Evolutionary conservation across 2,888 invertebrate genomes (phyloP).

Genomic region (Margaritifera margaritifera): DNA sequence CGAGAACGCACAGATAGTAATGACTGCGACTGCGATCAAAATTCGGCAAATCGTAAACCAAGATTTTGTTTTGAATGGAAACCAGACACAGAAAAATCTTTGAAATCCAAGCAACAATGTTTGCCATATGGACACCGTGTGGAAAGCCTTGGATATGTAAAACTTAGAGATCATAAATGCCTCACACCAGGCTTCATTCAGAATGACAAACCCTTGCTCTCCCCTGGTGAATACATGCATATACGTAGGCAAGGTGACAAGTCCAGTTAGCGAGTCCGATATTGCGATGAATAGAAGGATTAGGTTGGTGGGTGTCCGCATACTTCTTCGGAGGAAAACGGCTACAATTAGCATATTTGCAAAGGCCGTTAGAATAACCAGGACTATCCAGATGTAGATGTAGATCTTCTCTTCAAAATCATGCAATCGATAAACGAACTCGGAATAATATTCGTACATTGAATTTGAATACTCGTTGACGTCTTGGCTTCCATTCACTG

Average conservation of each 20-base stretch:
- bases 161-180: constrained; percentile 18
- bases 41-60: constrained; percentile 15
- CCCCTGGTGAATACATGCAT: not conserved
- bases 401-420: constrained; percentile 1
- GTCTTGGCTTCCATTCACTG: no score
- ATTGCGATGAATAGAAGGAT: constrained; percentile 20
- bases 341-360: constrained; percentile 17
- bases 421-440: not conserved
- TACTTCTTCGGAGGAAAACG: constrained; percentile 13
- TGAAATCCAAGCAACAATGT: constrained; percentile 39
- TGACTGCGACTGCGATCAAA: constrained; percentile 7
- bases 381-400: constrained; percentile 5
- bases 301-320: constrained; percentile 17
- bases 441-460: no score
- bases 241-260: constrained; percentile 18
- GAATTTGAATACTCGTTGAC: no score
- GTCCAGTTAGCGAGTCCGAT: constrained; percentile 19
- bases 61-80: constrained; percentile 18
- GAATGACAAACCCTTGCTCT: no score
- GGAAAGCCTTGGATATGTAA: constrained; percentile 26
- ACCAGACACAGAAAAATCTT: constrained; percentile 28
- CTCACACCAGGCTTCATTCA: constrained; percentile 13
- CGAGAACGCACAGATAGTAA: constrained; percentile 16
- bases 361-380: constrained; percentile 13
- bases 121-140: constrained; percentile 39